These are phyloP conservation scores for Nephrotoma guestfalica DNA, from an alignment of 2,888 invertebrate species.

Conservation along the genomic window DNA sequence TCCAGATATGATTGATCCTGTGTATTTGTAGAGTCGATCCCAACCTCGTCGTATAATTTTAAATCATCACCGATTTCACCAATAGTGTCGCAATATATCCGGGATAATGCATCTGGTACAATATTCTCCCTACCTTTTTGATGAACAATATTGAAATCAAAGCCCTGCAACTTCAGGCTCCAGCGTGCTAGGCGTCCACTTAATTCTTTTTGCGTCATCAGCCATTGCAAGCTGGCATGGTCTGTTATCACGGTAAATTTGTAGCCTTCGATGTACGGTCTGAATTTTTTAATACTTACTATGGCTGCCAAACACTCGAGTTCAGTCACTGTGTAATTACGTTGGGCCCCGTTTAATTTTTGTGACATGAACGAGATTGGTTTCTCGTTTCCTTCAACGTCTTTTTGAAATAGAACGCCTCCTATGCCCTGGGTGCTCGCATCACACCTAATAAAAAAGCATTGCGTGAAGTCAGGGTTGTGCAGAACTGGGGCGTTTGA, in stretches of 20 bases:
- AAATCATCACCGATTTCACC: too few relatives aligned
- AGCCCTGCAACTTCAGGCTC: background rate
- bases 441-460: constrained; percentile 22
- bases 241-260: background rate
- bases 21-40: background rate
- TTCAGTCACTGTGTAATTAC: too few relatives aligned
- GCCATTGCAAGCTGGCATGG: background rate
- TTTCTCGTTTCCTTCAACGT: too few relatives aligned
- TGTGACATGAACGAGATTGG: too few relatives aligned
- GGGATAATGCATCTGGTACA: background rate
- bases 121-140: background rate
- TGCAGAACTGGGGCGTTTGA: too few relatives aligned
- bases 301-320: constrained; percentile 5
- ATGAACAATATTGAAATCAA: background rate
- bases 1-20: background rate
- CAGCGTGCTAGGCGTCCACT: background rate
- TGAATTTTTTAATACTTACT: background rate
- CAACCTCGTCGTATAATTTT: background rate
- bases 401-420: too few relatives aligned
- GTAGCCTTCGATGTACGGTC: background rate
- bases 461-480: too few relatives aligned
- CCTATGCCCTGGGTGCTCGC: background rate
- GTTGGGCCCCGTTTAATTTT: too few relatives aligned
- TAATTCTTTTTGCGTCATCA: background rate
- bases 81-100: background rate